Evolutionary conservation across 2,888 invertebrate genomes (phyloP).

Genomic region (Pasiphila rectangulata): DNA sequence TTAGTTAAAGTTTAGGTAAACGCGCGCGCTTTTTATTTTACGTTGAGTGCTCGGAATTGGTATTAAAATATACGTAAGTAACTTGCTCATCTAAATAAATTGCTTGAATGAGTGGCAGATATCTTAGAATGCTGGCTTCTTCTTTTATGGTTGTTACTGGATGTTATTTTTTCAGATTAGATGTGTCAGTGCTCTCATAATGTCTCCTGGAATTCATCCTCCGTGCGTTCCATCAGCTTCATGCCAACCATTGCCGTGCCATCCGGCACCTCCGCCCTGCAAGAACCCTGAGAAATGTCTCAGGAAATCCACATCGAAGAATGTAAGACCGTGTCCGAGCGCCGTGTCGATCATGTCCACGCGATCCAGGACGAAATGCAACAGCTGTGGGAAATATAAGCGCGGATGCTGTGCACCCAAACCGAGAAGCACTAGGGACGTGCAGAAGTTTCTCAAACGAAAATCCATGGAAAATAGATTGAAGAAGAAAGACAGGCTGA

Average conservation of each 20-base stretch:
- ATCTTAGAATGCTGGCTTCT: slow-evolving; percentile 51
- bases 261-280: slow-evolving; percentile 64
- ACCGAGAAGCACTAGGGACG: slow-evolving; percentile 39
- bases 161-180: slow-evolving; percentile 38
- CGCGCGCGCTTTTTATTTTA: slow-evolving; percentile 15
- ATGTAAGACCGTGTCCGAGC: slow-evolving; percentile 57
- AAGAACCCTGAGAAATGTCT: slow-evolving; percentile 62
- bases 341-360: slow-evolving; percentile 67
- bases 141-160: slow-evolving; percentile 14
- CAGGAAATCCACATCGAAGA: slow-evolving; percentile 51
- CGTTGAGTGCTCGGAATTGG: slow-evolving; percentile 19
- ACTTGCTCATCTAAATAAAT: slow-evolving; percentile 28
- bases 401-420: slow-evolving; percentile 15
- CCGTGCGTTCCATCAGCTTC: slow-evolving; percentile 68
- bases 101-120: slow-evolving; percentile 51
- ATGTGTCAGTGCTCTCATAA: slow-evolving; percentile 39
- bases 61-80: slow-evolving; percentile 38
- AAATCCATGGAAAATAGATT: slow-evolving; percentile 57
- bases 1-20: too few relatives aligned
- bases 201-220: slow-evolving; percentile 64
- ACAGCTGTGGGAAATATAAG: slow-evolving; percentile 50
- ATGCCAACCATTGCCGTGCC: slow-evolving; percentile 62
- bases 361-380: slow-evolving; percentile 52
- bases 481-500: slow-evolving; percentile 50
- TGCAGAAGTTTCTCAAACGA: slow-evolving; percentile 53